Percentiles rank a stretch among this genome's conserved stretches.
These are phyloP conservation scores for Hoplias malabaricus DNA, from an alignment of 2,113 vertebrate genomes.

Conservation along the genomic window DNA sequence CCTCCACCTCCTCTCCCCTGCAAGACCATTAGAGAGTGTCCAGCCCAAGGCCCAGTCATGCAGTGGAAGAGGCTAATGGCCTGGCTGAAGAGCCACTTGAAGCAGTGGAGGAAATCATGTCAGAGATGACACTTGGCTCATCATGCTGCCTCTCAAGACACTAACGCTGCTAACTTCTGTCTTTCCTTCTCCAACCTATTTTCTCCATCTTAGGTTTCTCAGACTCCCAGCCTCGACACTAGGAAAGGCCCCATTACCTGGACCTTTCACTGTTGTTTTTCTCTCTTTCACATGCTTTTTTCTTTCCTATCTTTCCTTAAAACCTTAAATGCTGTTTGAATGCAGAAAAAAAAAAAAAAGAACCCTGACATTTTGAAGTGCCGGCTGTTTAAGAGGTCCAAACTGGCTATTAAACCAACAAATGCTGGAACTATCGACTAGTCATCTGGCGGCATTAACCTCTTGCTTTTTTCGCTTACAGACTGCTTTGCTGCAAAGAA, in stretches of 20 bases:
- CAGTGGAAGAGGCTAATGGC: conserved; percentile 48
- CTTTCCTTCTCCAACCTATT: conserved; percentile 32
- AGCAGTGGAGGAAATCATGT: conserved; percentile 50
- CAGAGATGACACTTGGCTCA: conserved; percentile 43
- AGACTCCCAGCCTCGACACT: conserved; percentile 10
- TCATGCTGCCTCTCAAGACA: conserved; percentile 41
- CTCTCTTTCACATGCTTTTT: neutral
- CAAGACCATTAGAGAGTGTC: conserved; percentile 53
- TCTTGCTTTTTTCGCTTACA: neutral
- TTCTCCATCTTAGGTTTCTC: neutral
- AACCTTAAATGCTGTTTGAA: neutral
- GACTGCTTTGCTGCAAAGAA: neutral
- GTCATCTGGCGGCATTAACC: neutral
- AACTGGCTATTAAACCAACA: conserved; percentile 11
- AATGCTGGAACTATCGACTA: neutral
- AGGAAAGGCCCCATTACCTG: conserved; percentile 11
- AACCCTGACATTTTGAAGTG: conserved; percentile 5
- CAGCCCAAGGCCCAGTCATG: conserved; percentile 4
- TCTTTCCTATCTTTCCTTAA: neutral
- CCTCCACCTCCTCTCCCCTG: conserved; percentile 51
- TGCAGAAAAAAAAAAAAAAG: neutral
- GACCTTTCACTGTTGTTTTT: neutral
- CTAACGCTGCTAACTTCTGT: conserved; percentile 15
- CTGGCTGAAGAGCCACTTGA: conserved; percentile 52
- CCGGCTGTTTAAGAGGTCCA: neutral